phyloP scores from a whole-genome alignment of 2,797 vertebrate species.

The Etheostoma nigrum region DNA sequence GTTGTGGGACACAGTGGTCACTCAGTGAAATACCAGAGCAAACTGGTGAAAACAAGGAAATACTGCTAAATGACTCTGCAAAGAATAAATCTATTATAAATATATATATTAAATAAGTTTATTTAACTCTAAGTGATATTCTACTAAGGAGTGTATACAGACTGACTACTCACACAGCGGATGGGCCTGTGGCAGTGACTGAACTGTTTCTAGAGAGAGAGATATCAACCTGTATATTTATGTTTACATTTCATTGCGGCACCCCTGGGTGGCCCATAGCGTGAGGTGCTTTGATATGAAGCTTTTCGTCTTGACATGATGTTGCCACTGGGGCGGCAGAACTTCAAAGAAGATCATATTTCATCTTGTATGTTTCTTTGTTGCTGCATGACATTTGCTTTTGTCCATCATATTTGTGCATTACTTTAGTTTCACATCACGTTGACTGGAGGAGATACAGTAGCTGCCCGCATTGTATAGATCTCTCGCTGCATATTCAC shows the following conservation, averaged over 20 bases:
- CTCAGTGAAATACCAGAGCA: slow-evolving; percentile 98
- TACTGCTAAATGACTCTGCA: slow-evolving; percentile 92
- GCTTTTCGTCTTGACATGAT: slow-evolving; percentile 55
- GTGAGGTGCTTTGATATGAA: slow-evolving; percentile 61
- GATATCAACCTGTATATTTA: slow-evolving; percentile 90
- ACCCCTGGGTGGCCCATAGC: slow-evolving; percentile 63
- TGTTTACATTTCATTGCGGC: slow-evolving; percentile 86
- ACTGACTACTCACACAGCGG: slow-evolving; percentile 91
- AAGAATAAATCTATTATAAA: slow-evolving; percentile 89
- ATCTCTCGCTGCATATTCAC: slow-evolving; percentile 80
- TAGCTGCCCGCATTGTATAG: slow-evolving; percentile 78
- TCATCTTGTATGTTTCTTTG: slow-evolving; percentile 69
- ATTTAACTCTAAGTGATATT: slow-evolving; percentile 89
- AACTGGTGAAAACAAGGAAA: slow-evolving; percentile 98
- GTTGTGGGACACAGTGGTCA: slow-evolving; percentile 95
- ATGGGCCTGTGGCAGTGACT: slow-evolving; percentile 87
- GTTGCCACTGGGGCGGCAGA: slow-evolving; percentile 74
- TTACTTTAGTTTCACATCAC: slow-evolving; percentile 55
- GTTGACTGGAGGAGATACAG: slow-evolving; percentile 62
- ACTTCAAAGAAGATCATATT: slow-evolving; percentile 79
- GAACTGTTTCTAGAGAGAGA: slow-evolving; percentile 87
- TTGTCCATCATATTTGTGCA: slow-evolving; percentile 59
- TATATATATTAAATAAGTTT: slow-evolving; percentile 88
- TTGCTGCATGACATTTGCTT: slow-evolving; percentile 78
- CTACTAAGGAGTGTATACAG: slow-evolving; percentile 87